A percentile compares a stretch with the other conserved stretches of the same genome.
These are phyloP conservation scores for Drosophila villosipedis DNA, from an alignment of 2,888 invertebrate species.

Conservation along the genomic window DNA sequence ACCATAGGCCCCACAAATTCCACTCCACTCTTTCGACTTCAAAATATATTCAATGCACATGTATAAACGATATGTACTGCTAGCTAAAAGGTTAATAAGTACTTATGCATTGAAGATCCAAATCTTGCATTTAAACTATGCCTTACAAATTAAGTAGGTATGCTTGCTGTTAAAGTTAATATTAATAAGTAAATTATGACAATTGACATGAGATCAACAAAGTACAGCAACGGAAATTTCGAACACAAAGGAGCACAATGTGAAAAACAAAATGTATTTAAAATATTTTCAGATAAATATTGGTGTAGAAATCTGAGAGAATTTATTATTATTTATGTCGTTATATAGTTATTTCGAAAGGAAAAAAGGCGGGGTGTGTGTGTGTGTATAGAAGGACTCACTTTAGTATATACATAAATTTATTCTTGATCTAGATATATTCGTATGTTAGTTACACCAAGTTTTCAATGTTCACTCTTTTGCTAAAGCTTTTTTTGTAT, in stretches of 20 bases:
- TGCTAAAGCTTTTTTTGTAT: conserved; percentile 8
- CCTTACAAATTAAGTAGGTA: conserved; percentile 45
- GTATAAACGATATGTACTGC: conserved; percentile 72
- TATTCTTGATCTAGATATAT: not conserved
- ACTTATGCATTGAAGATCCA: conserved; percentile 6
- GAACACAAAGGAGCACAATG: not conserved
- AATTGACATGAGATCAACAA: conserved; percentile 74
- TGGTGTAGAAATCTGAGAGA: not conserved
- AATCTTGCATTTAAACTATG: conserved; percentile 24
- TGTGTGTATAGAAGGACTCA: not conserved
- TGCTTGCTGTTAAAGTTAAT: not conserved
- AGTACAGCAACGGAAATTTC: conserved; percentile 15
- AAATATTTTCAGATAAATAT: not conserved
- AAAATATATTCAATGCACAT: conserved; percentile 28
- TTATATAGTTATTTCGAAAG: not conserved
- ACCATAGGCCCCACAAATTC: conserved; percentile 38
- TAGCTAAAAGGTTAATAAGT: conserved; percentile 13
- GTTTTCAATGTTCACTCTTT: not conserved
- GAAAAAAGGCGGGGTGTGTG: too few relatives aligned
- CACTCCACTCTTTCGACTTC: conserved; percentile 5
- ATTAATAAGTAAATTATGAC: conserved; percentile 10
- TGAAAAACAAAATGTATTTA: not conserved
- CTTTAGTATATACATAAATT: not conserved
- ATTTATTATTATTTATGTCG: not conserved
- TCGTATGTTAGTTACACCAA: not conserved